phyloP scores from a whole-genome alignment of 2,888 invertebrate species.

The Eupithecia inturbata region DNA sequence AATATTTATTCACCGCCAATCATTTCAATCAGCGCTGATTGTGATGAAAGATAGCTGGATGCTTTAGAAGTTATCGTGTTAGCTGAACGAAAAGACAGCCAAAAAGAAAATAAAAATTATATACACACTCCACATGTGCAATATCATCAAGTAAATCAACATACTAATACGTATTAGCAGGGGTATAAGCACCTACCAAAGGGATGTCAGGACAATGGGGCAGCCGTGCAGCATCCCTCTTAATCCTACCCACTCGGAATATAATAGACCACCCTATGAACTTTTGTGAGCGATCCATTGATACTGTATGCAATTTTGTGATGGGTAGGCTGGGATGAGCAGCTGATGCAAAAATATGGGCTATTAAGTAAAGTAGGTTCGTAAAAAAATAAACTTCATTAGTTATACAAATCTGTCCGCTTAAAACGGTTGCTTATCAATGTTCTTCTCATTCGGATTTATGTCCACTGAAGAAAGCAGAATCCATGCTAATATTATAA shows the following conservation, averaged over 20 bases:
- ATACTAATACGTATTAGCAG: neutral
- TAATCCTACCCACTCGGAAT: constrained; percentile 36
- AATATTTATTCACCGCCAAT: neutral
- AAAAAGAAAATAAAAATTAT: neutral
- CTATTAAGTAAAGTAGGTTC: neutral
- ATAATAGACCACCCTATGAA: constrained; percentile 44
- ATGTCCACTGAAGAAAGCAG: too few relatives aligned
- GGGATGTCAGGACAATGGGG: constrained; percentile 48
- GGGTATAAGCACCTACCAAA: constrained; percentile 9
- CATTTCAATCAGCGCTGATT: neutral
- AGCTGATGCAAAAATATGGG: constrained; percentile 5
- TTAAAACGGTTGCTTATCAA: neutral
- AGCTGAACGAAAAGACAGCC: too few relatives aligned
- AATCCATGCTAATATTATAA: too few relatives aligned
- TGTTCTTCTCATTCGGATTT: neutral
- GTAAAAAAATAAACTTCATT: neutral
- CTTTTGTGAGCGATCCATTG: constrained; percentile 19
- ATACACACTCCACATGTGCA: constrained; percentile 8
- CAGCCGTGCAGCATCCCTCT: constrained; percentile 50
- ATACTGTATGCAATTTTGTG: constrained; percentile 27
- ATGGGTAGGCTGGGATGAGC: constrained; percentile 19
- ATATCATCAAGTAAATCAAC: constrained; percentile 15
- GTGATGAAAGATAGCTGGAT: neutral
- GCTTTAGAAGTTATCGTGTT: neutral
- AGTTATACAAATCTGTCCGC: neutral